phyloP scores from a whole-genome alignment of 2,797 vertebrate genomes.

The Galagoides demidoff region DNA sequence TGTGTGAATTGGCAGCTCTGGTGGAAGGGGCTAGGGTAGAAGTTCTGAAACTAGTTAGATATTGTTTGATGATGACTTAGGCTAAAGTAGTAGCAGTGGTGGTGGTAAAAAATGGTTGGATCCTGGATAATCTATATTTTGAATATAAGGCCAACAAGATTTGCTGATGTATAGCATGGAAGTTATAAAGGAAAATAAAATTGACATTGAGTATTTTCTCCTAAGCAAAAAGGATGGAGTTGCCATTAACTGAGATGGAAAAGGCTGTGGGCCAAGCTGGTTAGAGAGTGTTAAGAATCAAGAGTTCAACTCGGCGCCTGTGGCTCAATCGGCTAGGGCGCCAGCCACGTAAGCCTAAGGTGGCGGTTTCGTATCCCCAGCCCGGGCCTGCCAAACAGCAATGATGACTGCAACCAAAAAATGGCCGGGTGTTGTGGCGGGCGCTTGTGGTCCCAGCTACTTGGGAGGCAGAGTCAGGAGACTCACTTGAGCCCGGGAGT shows the following conservation, averaged over 20 bases:
- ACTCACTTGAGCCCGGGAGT: no score
- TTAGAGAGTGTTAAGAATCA: neutral
- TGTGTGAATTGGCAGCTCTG: neutral
- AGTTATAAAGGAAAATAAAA: neutral
- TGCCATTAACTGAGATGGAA: neutral
- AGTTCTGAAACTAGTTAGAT: neutral
- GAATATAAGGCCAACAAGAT: neutral
- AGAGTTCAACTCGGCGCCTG: no score
- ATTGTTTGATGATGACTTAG: neutral
- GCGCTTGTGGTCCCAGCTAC: no score
- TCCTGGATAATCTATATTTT: conserved; percentile 7
- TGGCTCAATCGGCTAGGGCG: no score
- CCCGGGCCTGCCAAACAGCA: no score
- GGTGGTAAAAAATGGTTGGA: neutral
- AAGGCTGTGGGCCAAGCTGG: neutral
- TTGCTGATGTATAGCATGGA: neutral
- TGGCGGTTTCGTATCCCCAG: no score
- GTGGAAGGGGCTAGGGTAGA: neutral
- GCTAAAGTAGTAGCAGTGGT: neutral
- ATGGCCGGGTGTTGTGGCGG: no score
- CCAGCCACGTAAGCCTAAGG: no score
- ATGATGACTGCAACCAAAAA: no score
- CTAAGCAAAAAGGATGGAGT: neutral
- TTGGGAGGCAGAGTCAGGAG: no score
- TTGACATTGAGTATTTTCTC: neutral